Evolutionary conservation across 2,797 vertebrate genomes (phyloP).

Genomic region (Sebastes reedi): DNA sequence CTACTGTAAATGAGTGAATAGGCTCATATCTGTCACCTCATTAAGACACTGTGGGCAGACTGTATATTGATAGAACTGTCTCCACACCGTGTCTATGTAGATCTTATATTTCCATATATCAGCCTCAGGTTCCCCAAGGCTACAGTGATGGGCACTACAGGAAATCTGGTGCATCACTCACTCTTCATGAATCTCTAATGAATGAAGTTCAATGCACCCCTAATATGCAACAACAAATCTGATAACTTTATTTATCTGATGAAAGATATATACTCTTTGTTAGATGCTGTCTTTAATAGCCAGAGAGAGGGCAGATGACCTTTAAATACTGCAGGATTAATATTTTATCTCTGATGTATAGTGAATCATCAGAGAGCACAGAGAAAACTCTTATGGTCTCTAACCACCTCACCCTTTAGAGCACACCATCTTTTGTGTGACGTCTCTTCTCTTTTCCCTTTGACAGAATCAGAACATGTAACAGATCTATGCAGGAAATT

Average conservation of each 20-base stretch:
- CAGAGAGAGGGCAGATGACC: neutral
- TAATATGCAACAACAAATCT: conserved; percentile 9
- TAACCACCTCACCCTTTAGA: neutral
- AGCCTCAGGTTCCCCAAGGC: neutral
- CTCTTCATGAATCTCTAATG: neutral
- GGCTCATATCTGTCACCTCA: neutral
- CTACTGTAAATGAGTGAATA: neutral
- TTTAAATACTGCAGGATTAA: conserved; percentile 14
- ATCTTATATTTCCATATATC: neutral
- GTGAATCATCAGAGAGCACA: conserved; percentile 1
- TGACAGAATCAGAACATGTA: neutral
- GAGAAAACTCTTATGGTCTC: neutral
- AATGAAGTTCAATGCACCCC: neutral
- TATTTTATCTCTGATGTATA: conserved; percentile 6
- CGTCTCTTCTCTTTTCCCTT: neutral
- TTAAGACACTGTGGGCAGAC: neutral
- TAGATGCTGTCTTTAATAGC: conserved; percentile 1
- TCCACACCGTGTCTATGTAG: neutral
- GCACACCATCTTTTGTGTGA: neutral
- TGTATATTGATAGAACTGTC: conserved; percentile 18
- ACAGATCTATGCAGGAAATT: neutral
- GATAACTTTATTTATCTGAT: conserved; percentile 3
- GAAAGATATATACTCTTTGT: neutral
- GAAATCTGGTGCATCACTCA: conserved; percentile 17
- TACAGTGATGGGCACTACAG: neutral